These are phyloP conservation scores for Chrysomela aeneicollis DNA, from an alignment of 2,888 invertebrate species.

Conservation along the genomic window DNA sequence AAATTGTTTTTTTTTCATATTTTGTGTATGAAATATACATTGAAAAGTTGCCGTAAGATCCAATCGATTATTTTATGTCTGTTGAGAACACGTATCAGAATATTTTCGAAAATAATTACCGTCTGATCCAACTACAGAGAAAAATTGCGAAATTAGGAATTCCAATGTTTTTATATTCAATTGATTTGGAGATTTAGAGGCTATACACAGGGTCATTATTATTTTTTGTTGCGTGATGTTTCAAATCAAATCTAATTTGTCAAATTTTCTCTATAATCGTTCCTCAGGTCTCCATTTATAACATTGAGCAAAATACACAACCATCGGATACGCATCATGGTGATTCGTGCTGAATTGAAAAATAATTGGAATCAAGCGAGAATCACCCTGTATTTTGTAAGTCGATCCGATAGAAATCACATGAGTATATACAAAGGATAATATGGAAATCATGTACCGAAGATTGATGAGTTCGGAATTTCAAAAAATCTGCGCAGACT, in stretches of 20 bases:
- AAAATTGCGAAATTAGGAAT: background rate
- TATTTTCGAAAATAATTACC: background rate
- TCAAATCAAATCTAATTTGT: too few relatives aligned
- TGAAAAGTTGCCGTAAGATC: background rate
- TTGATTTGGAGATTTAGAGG: too few relatives aligned
- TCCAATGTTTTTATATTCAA: too few relatives aligned
- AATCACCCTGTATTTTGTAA: conserved; percentile 44
- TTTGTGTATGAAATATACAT: conserved; percentile 36
- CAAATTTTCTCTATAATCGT: background rate
- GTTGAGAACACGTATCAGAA: background rate
- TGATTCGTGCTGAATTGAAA: background rate
- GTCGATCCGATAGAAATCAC: conserved; percentile 55
- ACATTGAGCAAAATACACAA: conserved; percentile 59
- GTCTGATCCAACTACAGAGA: background rate
- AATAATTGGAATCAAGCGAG: background rate
- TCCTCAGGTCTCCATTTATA: conserved; percentile 25
- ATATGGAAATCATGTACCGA: conserved; percentile 31
- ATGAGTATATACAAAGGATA: conserved; percentile 50
- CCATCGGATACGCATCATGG: conserved; percentile 52
- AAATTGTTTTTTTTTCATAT: conserved; percentile 24
- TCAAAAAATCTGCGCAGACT: background rate
- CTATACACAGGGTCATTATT: too few relatives aligned
- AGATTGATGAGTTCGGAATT: conserved; percentile 16
- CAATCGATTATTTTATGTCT: background rate
- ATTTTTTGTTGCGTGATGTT: too few relatives aligned